Percentiles rank a stretch among this genome's conserved stretches.
Evolutionary conservation across 2,113 vertebrate species (phyloP).

Genomic region (Cinclus cinclus): DNA sequence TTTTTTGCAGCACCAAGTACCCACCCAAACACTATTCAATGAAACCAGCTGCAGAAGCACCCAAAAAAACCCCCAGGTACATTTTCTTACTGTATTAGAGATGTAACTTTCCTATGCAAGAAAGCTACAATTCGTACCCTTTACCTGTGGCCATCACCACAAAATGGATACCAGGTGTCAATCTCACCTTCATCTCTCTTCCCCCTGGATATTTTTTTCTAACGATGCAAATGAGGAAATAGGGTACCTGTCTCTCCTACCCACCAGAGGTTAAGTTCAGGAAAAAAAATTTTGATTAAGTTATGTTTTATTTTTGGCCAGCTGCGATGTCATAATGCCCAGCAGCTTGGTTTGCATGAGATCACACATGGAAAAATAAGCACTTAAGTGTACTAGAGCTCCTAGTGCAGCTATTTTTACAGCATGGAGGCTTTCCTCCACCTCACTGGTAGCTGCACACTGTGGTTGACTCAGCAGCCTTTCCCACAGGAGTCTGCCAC

Average conservation of each 20-base stretch:
- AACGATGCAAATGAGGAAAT: background rate
- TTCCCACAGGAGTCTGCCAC: constrained; percentile 42
- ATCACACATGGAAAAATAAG: constrained; percentile 62
- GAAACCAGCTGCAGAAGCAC: background rate
- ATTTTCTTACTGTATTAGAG: background rate
- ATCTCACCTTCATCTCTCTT: background rate
- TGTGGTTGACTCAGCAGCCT: constrained; percentile 55
- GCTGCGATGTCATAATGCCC: constrained; percentile 41
- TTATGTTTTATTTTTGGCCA: constrained; percentile 38
- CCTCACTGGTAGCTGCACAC: background rate
- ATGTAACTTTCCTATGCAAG: background rate
- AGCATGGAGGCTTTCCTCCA: background rate
- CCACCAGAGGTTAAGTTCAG: background rate
- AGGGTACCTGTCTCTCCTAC: background rate
- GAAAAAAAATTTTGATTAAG: background rate
- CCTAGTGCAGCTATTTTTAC: constrained; percentile 37
- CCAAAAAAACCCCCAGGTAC: background rate
- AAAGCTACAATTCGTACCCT: background rate
- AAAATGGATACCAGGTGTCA: background rate
- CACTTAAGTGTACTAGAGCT: constrained; percentile 35
- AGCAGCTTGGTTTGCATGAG: constrained; percentile 54
- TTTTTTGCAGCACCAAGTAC: background rate
- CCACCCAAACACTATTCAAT: background rate
- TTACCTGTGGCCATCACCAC: background rate
- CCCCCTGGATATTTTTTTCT: background rate